Conservation (phyloP, 2,113 vertebrate species). For the Thalassoma bifasciatum region DNA sequence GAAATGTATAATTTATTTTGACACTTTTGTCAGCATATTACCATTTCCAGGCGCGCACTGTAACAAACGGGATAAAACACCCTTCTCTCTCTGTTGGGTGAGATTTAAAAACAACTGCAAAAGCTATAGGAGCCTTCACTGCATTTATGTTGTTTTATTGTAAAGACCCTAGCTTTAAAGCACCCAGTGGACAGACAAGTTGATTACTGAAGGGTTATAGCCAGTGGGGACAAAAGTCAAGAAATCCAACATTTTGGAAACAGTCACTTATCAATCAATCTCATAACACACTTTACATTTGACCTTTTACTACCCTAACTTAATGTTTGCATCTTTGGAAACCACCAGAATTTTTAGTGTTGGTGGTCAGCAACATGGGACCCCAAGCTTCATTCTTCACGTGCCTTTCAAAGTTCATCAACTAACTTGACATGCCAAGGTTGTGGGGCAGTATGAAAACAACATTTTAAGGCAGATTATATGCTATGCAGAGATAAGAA, state of each 20-base stretch:
- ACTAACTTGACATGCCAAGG: too few relatives aligned
- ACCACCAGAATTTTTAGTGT: too few relatives aligned
- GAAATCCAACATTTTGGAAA: background rate
- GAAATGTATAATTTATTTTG: constrained; percentile 79
- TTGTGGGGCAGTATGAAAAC: too few relatives aligned
- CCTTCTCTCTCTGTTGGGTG: constrained; percentile 66
- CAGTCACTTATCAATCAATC: too few relatives aligned
- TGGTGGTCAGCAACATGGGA: too few relatives aligned
- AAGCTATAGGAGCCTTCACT: constrained; percentile 45
- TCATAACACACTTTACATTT: too few relatives aligned
- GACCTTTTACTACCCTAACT: too few relatives aligned
- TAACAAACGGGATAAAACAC: constrained; percentile 67
- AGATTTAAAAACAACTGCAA: constrained; percentile 73
- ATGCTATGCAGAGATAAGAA: too few relatives aligned
- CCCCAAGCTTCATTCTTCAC: too few relatives aligned
- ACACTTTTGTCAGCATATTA: constrained; percentile 74
- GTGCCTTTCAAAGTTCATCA: too few relatives aligned
- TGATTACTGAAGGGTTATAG: constrained; percentile 8
- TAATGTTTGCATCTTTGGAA: too few relatives aligned
- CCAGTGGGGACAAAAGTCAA: background rate
- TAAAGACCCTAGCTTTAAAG: constrained; percentile 6
- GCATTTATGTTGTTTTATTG: constrained; percentile 6
- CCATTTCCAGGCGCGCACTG: constrained; percentile 55
- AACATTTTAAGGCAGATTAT: too few relatives aligned
- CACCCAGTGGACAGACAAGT: background rate